phyloP scores from a whole-genome alignment of 1,140 invertebrate genomes.

The Aradophagus sp. region DNA sequence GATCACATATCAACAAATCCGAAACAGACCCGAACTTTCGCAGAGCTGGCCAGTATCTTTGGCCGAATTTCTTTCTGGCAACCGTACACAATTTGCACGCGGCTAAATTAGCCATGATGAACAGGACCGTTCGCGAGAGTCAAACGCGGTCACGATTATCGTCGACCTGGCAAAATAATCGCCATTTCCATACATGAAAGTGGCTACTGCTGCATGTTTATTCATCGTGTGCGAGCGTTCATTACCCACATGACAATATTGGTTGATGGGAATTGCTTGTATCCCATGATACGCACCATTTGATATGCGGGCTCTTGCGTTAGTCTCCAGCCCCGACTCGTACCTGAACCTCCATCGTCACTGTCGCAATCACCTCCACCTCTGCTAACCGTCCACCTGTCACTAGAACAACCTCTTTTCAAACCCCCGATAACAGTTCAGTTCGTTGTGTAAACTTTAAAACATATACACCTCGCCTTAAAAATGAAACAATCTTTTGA shows the following conservation, averaged over 20 bases:
- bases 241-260: constrained; percentile 75
- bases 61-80: no score
- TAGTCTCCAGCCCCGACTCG: constrained; percentile 22
- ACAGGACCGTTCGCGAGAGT: constrained; percentile 9
- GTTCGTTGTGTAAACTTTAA: no score
- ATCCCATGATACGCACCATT: constrained; percentile 72
- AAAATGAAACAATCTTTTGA: no score
- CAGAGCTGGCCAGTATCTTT: no score
- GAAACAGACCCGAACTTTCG: no score
- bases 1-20: no score
- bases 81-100: no score
- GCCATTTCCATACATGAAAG: constrained; percentile 60
- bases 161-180: constrained; percentile 53
- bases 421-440: constrained; percentile 40
- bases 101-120: constrained; percentile 1
- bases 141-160: constrained; percentile 37
- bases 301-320: constrained; percentile 69
- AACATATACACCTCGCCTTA: no score
- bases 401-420: constrained; percentile 39
- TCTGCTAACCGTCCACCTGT: constrained; percentile 15
- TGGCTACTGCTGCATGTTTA: constrained; percentile 67
- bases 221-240: constrained; percentile 70
- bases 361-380: constrained; percentile 29
- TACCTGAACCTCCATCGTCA: constrained; percentile 42
- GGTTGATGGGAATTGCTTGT: constrained; percentile 73